These are phyloP conservation scores for Colletes latitarsis DNA, from an alignment of 1,140 invertebrate genomes.

Conservation along the genomic window DNA sequence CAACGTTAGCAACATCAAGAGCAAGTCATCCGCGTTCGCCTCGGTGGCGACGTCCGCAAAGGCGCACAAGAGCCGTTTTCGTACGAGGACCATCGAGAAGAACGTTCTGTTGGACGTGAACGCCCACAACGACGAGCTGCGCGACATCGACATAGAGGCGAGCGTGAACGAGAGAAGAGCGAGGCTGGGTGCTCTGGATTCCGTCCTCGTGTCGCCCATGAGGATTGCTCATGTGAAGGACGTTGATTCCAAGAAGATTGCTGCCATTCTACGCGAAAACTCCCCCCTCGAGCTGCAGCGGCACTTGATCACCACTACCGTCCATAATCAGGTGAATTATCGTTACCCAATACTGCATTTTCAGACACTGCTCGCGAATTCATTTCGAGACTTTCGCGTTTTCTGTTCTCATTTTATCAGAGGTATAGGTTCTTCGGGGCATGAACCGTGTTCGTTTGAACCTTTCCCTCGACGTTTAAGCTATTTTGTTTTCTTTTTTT, in stretches of 20 bases:
- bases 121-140: constrained; percentile 41
- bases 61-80: constrained; percentile 75
- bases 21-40: constrained; percentile 74
- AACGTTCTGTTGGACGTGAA: constrained; percentile 73
- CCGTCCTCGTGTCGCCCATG: constrained; percentile 76
- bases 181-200: constrained; percentile 77
- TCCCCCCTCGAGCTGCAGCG: constrained; percentile 91
- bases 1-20: constrained; percentile 61
- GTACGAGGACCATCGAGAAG: constrained; percentile 80
- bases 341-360: neutral
- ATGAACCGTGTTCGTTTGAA: neutral
- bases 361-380: too few relatives aligned
- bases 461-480: neutral
- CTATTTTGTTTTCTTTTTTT: neutral
- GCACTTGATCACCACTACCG: constrained; percentile 90
- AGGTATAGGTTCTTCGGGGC: too few relatives aligned
- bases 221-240: constrained; percentile 71
- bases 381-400: too few relatives aligned
- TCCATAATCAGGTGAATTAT: constrained; percentile 89
- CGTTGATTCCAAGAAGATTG: constrained; percentile 86
- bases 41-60: constrained; percentile 64
- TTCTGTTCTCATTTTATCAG: too few relatives aligned
- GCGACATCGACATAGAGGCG: constrained; percentile 67
- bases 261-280: constrained; percentile 90
- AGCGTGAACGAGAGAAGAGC: constrained; percentile 73